Evolutionary conservation across 1,140 invertebrate species (phyloP).

Genomic region (Adoxophyes honmai): DNA sequence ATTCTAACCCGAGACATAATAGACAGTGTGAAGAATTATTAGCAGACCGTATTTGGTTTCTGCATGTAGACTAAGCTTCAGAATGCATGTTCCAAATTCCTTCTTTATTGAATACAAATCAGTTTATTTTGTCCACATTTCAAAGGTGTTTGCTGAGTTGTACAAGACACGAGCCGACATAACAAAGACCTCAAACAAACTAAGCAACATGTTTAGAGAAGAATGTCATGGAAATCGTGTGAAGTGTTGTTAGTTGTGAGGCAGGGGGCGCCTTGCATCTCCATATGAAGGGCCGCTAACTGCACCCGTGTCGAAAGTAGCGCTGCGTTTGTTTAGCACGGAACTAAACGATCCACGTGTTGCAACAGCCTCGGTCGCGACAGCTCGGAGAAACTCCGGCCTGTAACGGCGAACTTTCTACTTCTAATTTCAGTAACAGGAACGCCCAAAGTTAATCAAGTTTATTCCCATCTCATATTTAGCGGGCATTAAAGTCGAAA

Average conservation of each 20-base stretch:
- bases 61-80: too few relatives aligned
- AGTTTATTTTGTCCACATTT: slow-evolving; percentile 3
- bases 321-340: slow-evolving; percentile 44
- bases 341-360: slow-evolving; percentile 38
- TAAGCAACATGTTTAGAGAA: slow-evolving; percentile 25
- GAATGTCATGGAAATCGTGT: slow-evolving; percentile 37
- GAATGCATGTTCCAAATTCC: slow-evolving; percentile 2
- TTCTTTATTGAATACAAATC: not conserved
- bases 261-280: slow-evolving; percentile 31
- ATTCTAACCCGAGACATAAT: too few relatives aligned
- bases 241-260: slow-evolving; percentile 32
- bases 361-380: slow-evolving; percentile 22
- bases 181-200: slow-evolving; percentile 24
- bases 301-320: slow-evolving; percentile 41
- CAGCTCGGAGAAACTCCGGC: not conserved
- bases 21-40: too few relatives aligned
- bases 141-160: slow-evolving; percentile 1
- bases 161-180: slow-evolving; percentile 30
- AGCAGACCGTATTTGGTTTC: too few relatives aligned
- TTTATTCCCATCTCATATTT: slow-evolving; percentile 19
- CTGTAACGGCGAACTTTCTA: not conserved
- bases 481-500: slow-evolving; percentile 26
- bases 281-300: slow-evolving; percentile 50
- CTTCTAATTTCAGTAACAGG: slow-evolving; percentile 3
- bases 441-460: not conserved